phyloP scores from a whole-genome alignment of 2,888 invertebrate species.

The Chaitophorus viminalis region DNA sequence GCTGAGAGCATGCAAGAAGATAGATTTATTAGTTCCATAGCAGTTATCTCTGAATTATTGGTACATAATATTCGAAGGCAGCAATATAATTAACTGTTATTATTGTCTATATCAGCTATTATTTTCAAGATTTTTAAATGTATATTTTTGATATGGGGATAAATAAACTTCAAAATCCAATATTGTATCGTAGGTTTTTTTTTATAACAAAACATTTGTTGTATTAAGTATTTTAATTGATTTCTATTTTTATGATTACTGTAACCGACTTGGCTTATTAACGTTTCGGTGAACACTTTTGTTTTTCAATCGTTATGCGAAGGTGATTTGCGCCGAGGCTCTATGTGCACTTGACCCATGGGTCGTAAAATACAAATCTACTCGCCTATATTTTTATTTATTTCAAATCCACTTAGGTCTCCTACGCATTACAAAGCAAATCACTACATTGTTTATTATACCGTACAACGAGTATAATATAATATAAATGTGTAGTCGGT shows the following conservation, averaged over 20 bases:
- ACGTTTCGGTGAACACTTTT: slow-evolving; percentile 2
- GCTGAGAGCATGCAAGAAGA: not conserved
- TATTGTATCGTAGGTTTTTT: too few relatives aligned
- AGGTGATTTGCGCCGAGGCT: slow-evolving; percentile 1
- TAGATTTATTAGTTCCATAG: not conserved
- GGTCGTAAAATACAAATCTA: slow-evolving; percentile 24
- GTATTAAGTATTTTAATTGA: not conserved
- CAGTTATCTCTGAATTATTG: not conserved
- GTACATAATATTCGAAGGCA: not conserved
- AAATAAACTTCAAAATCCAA: not conserved
- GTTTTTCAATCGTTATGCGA: not conserved
- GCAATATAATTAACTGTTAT: not conserved
- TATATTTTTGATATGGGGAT: not conserved
- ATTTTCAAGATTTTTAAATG: not conserved
- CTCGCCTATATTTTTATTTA: not conserved
- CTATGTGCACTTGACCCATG: not conserved
- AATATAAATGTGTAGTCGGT: not conserved
- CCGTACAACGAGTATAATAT: not conserved
- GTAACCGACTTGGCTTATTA: not conserved
- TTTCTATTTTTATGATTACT: not conserved
- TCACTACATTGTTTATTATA: slow-evolving; percentile 6
- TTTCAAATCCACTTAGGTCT: slow-evolving; percentile 6
- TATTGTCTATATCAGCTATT: not conserved
- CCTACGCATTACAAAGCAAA: not conserved
- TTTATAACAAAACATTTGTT: too few relatives aligned